Conservation (phyloP, 1,140 invertebrate species). For the Zophobas morio region DNA sequence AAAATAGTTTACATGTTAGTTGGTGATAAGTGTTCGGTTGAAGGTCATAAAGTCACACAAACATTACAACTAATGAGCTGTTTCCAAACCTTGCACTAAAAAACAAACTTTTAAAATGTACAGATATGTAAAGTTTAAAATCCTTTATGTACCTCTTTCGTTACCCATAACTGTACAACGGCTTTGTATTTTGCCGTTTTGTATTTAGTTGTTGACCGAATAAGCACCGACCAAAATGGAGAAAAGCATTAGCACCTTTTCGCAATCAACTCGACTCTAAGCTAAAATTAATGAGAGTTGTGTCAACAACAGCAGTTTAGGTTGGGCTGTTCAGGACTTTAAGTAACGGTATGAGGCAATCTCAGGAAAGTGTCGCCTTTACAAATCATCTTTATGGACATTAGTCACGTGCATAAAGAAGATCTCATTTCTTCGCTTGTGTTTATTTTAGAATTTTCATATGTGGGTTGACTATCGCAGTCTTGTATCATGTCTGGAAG, state of each 20-base stretch:
- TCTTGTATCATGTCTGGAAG: conserved; percentile 10
- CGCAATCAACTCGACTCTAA: background rate
- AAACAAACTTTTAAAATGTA: background rate
- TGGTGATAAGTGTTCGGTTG: background rate
- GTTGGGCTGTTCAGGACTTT: background rate
- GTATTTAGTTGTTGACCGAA: conserved; percentile 6
- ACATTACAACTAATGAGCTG: no score
- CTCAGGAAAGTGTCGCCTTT: background rate
- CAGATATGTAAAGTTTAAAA: conserved; percentile 17
- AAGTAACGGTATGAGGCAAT: no score
- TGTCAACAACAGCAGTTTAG: background rate
- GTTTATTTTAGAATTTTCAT: background rate
- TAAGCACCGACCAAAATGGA: conserved; percentile 8
- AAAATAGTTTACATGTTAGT: conserved; percentile 28
- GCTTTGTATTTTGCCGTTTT: conserved; percentile 2
- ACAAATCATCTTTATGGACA: background rate
- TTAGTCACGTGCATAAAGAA: no score
- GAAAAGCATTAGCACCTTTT: conserved; percentile 24
- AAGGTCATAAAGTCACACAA: no score
- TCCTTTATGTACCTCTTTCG: background rate
- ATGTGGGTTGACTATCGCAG: conserved; percentile 22
- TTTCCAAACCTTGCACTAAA: no score
- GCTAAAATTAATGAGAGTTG: background rate
- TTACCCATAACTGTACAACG: background rate
- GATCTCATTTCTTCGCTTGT: background rate